Base-by-base conservation (phyloP, 2,888 invertebrate genomes). In the Hypomecis atomaria region DNA sequence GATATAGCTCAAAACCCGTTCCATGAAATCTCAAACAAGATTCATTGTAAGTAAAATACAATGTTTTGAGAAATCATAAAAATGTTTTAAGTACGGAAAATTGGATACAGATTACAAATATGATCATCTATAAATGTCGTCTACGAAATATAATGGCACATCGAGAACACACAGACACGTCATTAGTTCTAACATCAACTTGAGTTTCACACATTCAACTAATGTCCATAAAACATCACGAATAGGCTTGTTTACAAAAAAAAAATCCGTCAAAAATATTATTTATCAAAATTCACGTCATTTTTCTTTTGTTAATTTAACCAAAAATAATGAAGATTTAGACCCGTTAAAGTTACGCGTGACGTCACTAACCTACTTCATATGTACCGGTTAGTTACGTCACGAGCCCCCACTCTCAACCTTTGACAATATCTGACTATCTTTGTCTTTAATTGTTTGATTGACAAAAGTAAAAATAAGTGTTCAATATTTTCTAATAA, bases 121-220 rank as follows among this genome's bases (percentile, higher is more conserved):
- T 74, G 72, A 63, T 60, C 65, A 38, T 55, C 59, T 57, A n/a
- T n/a, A 52, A 52, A 45, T 48, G 58, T 62, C 9, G 6, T 59
- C 64, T 71, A 71, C 49, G 55, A 68, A 71, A 71, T 67, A 67
- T 65, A 85, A 81, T 88, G 86, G 87, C 86, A 88, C 88, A 79
- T 82, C 66, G 65, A 86, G 85, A 88, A 88, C 87, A 88, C 85
- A 84, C 81, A 61, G 79, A 85, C 76, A 81, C 67, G 69, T 78
- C 73, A 63, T 81, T 82, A 82, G 79, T 80, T 84, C 79, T 71
- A 70, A 76, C 63, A 73, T 55, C 56, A 59, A 70, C 49, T 67
- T 56, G 48, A 57, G 63, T 59, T 23, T 9, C 38, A 52, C 63
- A 59, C 44, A 60, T 62, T 38, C 40, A 55, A 45, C 40, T 56